A percentile compares a stretch with the other conserved stretches of the same genome.
Conservation (phyloP, 2,797 vertebrate species). For the Acridotheres tristis region DNA sequence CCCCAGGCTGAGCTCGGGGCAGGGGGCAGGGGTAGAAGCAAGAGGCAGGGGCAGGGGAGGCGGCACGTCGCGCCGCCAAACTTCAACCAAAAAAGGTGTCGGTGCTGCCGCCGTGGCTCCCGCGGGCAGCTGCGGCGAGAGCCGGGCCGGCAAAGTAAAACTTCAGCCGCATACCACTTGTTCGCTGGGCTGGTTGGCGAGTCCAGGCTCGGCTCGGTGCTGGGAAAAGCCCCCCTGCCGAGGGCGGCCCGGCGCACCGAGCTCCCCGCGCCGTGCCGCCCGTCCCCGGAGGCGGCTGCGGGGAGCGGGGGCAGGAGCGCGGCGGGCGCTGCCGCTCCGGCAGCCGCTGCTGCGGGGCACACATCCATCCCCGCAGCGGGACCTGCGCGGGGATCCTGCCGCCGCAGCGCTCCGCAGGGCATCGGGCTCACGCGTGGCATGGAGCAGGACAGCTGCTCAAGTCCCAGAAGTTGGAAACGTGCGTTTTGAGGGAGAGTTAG, state of each 20-base stretch:
- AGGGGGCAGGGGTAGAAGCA: no score
- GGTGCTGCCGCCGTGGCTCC: not conserved
- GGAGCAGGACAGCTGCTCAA: not conserved
- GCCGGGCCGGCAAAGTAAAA: conserved; percentile 16
- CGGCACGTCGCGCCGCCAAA: not conserved
- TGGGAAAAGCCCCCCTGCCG: not conserved
- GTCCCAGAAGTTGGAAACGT: not conserved
- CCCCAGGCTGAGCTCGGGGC: not conserved
- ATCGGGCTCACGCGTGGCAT: not conserved
- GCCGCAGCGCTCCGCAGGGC: not conserved
- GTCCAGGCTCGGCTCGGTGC: not conserved
- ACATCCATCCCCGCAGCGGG: no score
- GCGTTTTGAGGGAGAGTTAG: not conserved
- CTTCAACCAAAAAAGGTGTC: not conserved
- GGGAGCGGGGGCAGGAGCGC: not conserved
- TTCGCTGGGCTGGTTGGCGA: not conserved
- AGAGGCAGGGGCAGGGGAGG: no score
- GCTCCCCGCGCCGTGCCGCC: not conserved
- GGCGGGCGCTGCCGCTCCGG: not conserved
- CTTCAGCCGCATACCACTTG: not conserved
- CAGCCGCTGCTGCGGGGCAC: not conserved
- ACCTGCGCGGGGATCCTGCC: not conserved
- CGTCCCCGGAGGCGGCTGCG: not conserved
- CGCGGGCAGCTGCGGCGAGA: not conserved
- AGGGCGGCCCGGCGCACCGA: not conserved